Percentiles rank a stretch among this genome's conserved stretches.
Conservation (phyloP, 2,888 invertebrate species). For the Anagyrus pseudococci region DNA sequence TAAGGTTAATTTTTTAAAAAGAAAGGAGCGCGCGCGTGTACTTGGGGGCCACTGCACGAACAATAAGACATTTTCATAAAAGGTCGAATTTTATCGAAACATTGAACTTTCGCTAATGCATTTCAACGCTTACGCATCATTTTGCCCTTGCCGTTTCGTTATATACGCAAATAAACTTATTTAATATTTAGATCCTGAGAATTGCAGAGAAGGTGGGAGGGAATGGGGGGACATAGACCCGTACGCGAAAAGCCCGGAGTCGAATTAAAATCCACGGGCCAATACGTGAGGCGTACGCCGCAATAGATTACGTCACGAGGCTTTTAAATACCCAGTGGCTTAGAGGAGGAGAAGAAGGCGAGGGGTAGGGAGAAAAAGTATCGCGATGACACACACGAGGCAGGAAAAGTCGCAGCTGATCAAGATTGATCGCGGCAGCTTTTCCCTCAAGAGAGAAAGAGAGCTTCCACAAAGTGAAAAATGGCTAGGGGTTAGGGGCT, state of each 20-base stretch:
- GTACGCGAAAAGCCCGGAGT: no score
- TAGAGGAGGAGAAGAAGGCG: background rate
- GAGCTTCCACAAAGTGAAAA: slow-evolving; percentile 12
- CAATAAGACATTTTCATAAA: slow-evolving; percentile 37
- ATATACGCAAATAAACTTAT: slow-evolving; percentile 1
- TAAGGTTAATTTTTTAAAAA: no score
- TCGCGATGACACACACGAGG: slow-evolving; percentile 14
- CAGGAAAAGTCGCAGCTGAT: slow-evolving; percentile 7
- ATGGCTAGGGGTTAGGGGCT: no score
- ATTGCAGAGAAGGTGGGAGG: no score
- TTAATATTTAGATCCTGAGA: slow-evolving; percentile 6
- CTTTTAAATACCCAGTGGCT: no score
- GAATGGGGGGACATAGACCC: no score
- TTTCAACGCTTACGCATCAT: no score
- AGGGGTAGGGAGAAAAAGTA: background rate
- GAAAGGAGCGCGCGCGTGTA: background rate
- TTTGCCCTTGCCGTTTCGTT: no score
- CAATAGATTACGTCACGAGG: no score
- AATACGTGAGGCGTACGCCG: background rate
- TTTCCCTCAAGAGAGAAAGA: background rate
- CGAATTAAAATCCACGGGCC: background rate
- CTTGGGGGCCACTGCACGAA: no score
- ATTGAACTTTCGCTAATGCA: slow-evolving; percentile 14
- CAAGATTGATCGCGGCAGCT: slow-evolving; percentile 26
- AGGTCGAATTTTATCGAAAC: slow-evolving; percentile 22